These are phyloP conservation scores for Drosophila nasuta DNA, from an alignment of 1,140 invertebrate genomes.

Conservation along the genomic window DNA sequence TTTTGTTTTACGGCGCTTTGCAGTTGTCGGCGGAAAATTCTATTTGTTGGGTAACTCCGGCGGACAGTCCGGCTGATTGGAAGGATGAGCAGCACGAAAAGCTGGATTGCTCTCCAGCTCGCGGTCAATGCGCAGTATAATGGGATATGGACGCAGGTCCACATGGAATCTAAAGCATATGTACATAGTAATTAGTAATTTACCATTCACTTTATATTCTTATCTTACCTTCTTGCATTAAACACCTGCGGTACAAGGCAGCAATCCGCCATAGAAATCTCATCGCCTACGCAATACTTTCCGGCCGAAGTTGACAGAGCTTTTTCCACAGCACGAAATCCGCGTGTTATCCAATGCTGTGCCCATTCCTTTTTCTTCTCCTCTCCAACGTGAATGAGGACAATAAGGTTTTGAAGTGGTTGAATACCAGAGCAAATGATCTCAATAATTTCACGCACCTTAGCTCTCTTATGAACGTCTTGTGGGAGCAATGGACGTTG, in stretches of 20 bases:
- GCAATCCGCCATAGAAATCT: slow-evolving; percentile 97
- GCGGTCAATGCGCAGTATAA: slow-evolving; percentile 93
- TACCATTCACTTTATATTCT: slow-evolving; percentile 4
- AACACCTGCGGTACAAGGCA: slow-evolving; percentile 97
- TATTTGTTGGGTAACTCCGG: slow-evolving; percentile 91
- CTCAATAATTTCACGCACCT: slow-evolving; percentile 89
- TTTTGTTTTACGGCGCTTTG: slow-evolving; percentile 83
- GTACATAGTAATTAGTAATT: background rate
- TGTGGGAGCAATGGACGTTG: slow-evolving; percentile 93
- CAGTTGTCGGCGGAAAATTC: slow-evolving; percentile 84
- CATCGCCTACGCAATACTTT: slow-evolving; percentile 97
- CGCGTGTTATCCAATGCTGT: slow-evolving; percentile 95
- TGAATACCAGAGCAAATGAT: slow-evolving; percentile 97
- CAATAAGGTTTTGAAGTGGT: slow-evolving; percentile 96
- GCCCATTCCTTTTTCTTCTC: slow-evolving; percentile 96
- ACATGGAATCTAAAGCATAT: slow-evolving; percentile 90
- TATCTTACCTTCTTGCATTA: slow-evolving; percentile 91
- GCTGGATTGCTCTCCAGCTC: slow-evolving; percentile 94
- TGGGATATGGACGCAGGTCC: slow-evolving; percentile 94
- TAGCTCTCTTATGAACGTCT: slow-evolving; percentile 93
- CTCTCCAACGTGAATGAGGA: slow-evolving; percentile 93
- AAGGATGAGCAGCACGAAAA: slow-evolving; percentile 94
- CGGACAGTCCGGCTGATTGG: slow-evolving; percentile 96
- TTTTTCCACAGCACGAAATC: slow-evolving; percentile 96
- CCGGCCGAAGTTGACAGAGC: slow-evolving; percentile 93